These are phyloP conservation scores for Ormia ochracea DNA, from an alignment of 2,888 invertebrate species.

Conservation along the genomic window DNA sequence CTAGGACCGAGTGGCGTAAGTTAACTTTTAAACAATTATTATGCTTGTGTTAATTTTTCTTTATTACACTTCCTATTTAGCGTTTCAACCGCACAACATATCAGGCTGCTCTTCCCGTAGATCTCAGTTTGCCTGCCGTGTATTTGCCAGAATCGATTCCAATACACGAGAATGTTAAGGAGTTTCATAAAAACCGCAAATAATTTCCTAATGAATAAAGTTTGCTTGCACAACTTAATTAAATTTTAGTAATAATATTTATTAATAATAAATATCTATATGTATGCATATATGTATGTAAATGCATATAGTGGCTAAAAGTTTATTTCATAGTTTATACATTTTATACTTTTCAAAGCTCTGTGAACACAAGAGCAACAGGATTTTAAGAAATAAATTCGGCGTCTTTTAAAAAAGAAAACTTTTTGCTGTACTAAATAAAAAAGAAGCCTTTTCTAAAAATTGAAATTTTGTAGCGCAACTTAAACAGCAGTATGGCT, in stretches of 20 bases:
- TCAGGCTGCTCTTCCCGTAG: conserved; percentile 39
- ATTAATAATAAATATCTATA: background rate
- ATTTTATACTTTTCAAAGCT: too few species aligned
- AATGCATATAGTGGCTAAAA: too few species aligned
- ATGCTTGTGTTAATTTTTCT: background rate
- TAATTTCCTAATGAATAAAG: background rate
- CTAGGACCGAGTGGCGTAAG: conserved; percentile 55
- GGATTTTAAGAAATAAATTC: too few species aligned
- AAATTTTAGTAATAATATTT: background rate
- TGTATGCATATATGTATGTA: too few species aligned
- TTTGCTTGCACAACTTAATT: background rate
- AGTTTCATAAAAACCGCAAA: background rate
- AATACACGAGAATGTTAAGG: conserved; percentile 46
- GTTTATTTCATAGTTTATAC: too few species aligned
- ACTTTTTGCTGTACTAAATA: too few species aligned
- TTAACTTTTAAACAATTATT: background rate
- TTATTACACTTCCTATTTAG: conserved; percentile 17
- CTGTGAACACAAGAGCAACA: too few species aligned
- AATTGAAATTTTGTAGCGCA: too few species aligned
- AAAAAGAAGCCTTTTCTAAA: too few species aligned
- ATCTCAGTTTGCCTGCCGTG: conserved; percentile 30
- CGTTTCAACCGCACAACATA: conserved; percentile 46
- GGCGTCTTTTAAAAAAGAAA: too few species aligned
- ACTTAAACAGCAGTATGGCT: too few species aligned
- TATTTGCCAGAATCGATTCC: conserved; percentile 49